Evolutionary conservation across 1,140 invertebrate genomes (phyloP).

Genomic region (Drosophila oshimai): DNA sequence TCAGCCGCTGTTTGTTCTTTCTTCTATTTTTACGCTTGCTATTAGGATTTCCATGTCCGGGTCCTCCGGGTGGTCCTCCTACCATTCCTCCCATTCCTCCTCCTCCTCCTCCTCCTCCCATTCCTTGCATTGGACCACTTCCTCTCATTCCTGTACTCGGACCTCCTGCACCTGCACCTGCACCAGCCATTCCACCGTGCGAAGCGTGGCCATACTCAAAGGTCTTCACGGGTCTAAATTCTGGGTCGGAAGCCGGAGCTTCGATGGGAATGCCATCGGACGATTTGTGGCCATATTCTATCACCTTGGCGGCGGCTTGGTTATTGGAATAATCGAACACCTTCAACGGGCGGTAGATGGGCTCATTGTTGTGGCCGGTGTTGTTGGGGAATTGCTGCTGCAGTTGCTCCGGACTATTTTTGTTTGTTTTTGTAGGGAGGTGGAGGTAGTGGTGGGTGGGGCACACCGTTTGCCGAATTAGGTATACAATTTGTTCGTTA

Average conservation of each 20-base stretch:
- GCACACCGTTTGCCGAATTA: constrained; percentile 7
- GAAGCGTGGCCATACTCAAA: constrained; percentile 86
- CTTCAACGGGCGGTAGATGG: constrained; percentile 68
- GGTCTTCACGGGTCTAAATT: constrained; percentile 84
- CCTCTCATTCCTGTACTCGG: not conserved
- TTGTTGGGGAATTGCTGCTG: not conserved
- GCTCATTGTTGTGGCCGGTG: constrained; percentile 12
- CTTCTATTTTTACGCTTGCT: constrained; percentile 51
- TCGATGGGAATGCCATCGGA: not conserved
- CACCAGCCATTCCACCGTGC: not conserved
- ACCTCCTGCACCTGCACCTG: not conserved
- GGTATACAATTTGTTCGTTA: constrained; percentile 18
- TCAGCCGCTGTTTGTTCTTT: constrained; percentile 26
- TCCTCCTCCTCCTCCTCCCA: not conserved
- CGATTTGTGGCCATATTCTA: constrained; percentile 88
- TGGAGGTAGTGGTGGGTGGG: constrained; percentile 3
- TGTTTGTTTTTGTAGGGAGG: not conserved
- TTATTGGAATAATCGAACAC: constrained; percentile 78
- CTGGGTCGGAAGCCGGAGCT: not conserved
- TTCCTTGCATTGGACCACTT: not conserved
- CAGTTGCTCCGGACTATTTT: constrained; percentile 32
- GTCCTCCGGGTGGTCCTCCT: not conserved
- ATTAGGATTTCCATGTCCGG: not conserved
- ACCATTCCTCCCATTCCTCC: not conserved
- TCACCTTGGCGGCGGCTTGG: constrained; percentile 85